Conservation (phyloP, 2,113 vertebrate genomes). For the Erythrocercus mccallii region DNA sequence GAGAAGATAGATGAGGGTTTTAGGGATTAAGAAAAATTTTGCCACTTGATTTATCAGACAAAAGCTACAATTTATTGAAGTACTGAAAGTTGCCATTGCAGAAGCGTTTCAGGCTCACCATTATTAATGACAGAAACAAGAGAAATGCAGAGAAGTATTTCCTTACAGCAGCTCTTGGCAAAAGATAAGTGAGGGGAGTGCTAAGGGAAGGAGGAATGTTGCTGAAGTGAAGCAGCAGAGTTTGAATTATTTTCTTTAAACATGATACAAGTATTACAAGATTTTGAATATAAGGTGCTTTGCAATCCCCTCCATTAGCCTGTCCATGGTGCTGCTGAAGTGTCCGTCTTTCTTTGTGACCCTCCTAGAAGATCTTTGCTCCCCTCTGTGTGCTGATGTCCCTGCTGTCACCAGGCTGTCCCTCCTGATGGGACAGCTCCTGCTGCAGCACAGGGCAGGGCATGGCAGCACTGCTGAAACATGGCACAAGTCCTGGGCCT, state of each 20-base stretch:
- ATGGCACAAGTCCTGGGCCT: not conserved
- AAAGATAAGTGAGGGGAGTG: not conserved
- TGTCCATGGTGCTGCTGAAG: not conserved
- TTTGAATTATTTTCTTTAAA: not conserved
- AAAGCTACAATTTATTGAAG: not conserved
- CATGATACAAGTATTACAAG: not conserved
- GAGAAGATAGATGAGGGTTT: not conserved
- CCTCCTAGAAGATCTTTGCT: not conserved
- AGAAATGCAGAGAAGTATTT: not conserved
- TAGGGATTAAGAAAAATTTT: not conserved
- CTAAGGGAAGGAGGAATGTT: not conserved
- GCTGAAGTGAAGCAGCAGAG: not conserved
- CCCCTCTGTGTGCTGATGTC: fast-evolving
- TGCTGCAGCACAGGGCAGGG: not conserved
- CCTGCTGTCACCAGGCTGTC: not conserved
- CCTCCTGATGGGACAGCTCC: not conserved
- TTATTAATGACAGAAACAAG: not conserved
- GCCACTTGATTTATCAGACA: not conserved
- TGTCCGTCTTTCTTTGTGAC: too few relatives aligned
- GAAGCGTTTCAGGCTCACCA: not conserved
- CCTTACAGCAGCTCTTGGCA: not conserved
- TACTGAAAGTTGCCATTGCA: not conserved
- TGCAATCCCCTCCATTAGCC: not conserved
- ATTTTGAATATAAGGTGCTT: not conserved
- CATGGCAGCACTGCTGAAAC: not conserved